Evolutionary conservation across 2,113 vertebrate species (phyloP), one percentile per base, ranked within the genome.

Genomic region (Ceyx cyanopectus): DNA sequence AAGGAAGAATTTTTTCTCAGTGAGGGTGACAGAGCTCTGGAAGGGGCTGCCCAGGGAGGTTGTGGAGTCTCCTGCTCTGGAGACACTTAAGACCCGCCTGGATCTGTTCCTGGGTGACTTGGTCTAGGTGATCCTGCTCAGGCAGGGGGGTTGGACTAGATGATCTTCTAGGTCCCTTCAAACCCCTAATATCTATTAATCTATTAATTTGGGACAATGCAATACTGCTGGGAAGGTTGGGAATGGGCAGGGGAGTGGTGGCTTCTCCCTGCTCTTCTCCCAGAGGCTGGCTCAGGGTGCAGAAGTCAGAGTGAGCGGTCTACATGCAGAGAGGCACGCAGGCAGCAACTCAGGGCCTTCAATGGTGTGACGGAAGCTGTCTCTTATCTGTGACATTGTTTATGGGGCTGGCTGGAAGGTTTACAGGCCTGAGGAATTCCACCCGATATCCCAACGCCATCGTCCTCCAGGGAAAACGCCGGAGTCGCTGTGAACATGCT

Each of bases 381-480:
- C 17, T 2, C 58, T 94, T 80, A 34, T 90, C 92, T 84, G 60
- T 81, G 75, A 93, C 75, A 43, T 58, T 87, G 66, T 89, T 95
- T 89, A 78, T 82, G 84, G 58, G 24, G 74, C 75, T 12, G 1
- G 61, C 67, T 93, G 86, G 58, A 92, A 87, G 45, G 62, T 69
- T 93, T 41, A 56, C 68, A 88, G 61, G 73, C 90, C 68, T 74
- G 76, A 90, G 70, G 85, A 95, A 95, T 95, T 95, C 89, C 75
- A 66, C 9, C 6, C 29, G 4, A 84, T 69, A 92, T 79, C 81
- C 92, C 74, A 90, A 76, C 6, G 7, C 81, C 63, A 60, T 92
- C 54, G 7, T 70, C 92, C 93, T 68, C 90, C 53, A 32, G 93
- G 89, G 90, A 96, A 61, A 90, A 81, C 0, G 0, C 58, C 2